These are phyloP conservation scores for Amphimallon solstitiale DNA, from an alignment of 2,888 invertebrate species.

Conservation along the genomic window DNA sequence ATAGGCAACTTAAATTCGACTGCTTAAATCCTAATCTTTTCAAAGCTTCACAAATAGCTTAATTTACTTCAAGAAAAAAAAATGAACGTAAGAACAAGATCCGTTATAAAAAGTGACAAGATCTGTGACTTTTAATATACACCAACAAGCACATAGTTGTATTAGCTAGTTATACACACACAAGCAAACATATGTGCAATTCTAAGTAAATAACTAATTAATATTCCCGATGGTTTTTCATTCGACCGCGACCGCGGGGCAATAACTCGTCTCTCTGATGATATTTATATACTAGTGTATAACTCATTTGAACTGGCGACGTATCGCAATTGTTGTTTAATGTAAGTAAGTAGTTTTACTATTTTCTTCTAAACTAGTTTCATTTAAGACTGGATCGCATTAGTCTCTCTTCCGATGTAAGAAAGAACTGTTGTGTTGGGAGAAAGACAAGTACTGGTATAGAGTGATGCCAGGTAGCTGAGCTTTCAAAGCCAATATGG, in stretches of 20 bases:
- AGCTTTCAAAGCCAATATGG: too few species aligned
- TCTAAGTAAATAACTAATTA: slow-evolving; percentile 21
- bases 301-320: slow-evolving; percentile 29
- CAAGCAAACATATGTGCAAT: slow-evolving; percentile 3
- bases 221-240: slow-evolving; percentile 10
- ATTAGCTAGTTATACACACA: not conserved
- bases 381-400: not conserved
- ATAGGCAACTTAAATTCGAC: too few species aligned
- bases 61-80: too few species aligned
- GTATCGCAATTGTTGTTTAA: slow-evolving; percentile 28
- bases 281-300: slow-evolving; percentile 28
- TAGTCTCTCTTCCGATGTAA: not conserved
- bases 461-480: too few species aligned
- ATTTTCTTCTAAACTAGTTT: slow-evolving; percentile 35
- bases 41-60: too few species aligned
- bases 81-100: too few species aligned
- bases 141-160: too few species aligned
- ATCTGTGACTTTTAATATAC: too few species aligned
- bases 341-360: slow-evolving; percentile 7
- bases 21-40: too few species aligned
- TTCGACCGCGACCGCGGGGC: slow-evolving; percentile 2
- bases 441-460: too few species aligned
- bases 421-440: too few species aligned
- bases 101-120: too few species aligned
- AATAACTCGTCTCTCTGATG: slow-evolving; percentile 29